Evolutionary conservation across 2,797 vertebrate species (phyloP).

Genomic region (Masticophis lateralis): DNA sequence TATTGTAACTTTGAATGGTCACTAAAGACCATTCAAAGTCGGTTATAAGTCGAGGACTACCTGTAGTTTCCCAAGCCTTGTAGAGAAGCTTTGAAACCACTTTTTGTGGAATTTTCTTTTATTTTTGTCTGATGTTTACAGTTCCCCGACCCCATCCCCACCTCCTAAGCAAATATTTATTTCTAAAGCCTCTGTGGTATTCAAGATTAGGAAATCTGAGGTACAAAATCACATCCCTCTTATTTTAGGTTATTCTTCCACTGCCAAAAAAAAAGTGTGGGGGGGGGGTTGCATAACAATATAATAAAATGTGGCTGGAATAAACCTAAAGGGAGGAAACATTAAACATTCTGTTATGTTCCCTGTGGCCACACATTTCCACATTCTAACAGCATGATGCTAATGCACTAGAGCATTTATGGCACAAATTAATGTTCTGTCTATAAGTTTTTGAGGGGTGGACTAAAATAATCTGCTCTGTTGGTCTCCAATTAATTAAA

Average conservation of each 20-base stretch:
- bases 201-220: conserved; percentile 30
- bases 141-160: not conserved
- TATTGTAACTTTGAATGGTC: not conserved
- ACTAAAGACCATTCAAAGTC: not conserved
- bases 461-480: conserved; percentile 56
- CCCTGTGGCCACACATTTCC: conserved; percentile 32
- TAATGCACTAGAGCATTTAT: conserved; percentile 49
- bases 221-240: conserved; percentile 3
- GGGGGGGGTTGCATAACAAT: conserved; percentile 23
- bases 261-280: conserved; percentile 32
- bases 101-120: not conserved
- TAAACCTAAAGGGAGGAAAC: conserved; percentile 32
- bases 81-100: not conserved
- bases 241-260: not conserved
- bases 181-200: conserved; percentile 36
- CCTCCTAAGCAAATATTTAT: conserved; percentile 35
- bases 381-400: fast-evolving
- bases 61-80: not conserved
- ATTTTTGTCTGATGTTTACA: not conserved
- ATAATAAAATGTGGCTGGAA: conserved; percentile 46
- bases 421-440: conserved; percentile 59
- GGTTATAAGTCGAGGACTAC: not conserved
- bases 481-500: conserved; percentile 66
- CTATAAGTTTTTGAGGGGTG: conserved; percentile 21
- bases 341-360: conserved; percentile 33